Conservation (phyloP, 2,113 vertebrate species). For the Micromys minutus region DNA sequence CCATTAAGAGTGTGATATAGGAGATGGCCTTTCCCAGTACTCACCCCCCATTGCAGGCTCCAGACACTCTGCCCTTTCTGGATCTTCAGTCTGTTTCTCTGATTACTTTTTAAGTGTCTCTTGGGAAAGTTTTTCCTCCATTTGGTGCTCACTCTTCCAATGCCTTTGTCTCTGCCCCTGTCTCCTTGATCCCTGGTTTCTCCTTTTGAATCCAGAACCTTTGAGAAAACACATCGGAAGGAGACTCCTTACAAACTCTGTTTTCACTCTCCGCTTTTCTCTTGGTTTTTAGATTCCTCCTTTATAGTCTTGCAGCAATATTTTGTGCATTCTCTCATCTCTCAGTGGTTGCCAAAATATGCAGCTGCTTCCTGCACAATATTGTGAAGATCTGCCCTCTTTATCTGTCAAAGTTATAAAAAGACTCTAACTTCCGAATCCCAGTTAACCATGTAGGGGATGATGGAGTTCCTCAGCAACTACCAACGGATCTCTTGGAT, state of each 20-base stretch:
- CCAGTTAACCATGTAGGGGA: conserved; percentile 21
- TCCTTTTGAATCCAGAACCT: conserved; percentile 21
- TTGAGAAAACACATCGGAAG: conserved; percentile 47
- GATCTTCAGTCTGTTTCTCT: conserved; percentile 68
- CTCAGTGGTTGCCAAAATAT: conserved; percentile 62
- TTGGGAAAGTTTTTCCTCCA: conserved; percentile 62
- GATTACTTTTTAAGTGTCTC: conserved; percentile 74
- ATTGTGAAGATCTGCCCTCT: conserved; percentile 62
- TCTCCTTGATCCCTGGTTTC: conserved; percentile 38
- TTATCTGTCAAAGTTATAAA: conserved; percentile 56
- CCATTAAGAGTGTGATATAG: conserved; percentile 71
- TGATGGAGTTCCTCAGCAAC: background rate
- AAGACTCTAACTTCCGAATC: conserved; percentile 44
- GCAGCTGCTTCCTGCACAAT: conserved; percentile 66
- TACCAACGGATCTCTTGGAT: background rate
- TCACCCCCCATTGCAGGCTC: conserved; percentile 50
- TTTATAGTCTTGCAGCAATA: conserved; percentile 50
- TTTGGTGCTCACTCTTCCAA: conserved; percentile 68
- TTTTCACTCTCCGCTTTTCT: conserved; percentile 54
- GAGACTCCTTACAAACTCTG: conserved; percentile 51
- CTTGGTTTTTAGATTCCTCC: conserved; percentile 63
- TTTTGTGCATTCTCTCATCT: conserved; percentile 55
- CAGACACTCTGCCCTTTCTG: conserved; percentile 71
- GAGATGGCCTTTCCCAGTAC: conserved; percentile 59
- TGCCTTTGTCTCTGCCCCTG: background rate